These are phyloP conservation scores for Campoletis raptor DNA, from an alignment of 2,888 invertebrate species.

Conservation along the genomic window DNA sequence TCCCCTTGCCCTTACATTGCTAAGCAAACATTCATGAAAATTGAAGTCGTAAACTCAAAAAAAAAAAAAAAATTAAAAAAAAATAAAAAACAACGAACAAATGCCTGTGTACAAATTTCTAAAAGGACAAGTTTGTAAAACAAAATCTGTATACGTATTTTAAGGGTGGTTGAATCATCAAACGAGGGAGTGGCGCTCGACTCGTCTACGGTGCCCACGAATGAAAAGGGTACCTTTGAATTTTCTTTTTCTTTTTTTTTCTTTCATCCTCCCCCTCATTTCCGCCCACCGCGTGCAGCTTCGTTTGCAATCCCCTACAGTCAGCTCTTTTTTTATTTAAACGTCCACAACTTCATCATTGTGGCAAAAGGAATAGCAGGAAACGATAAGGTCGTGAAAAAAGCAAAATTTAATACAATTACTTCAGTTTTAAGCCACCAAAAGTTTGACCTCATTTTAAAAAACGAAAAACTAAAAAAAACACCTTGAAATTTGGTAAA, in stretches of 20 bases:
- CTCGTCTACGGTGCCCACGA: conserved; percentile 38
- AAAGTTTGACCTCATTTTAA: neutral
- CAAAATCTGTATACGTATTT: conserved; percentile 35
- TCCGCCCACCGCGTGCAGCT: neutral
- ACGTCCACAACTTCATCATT: neutral
- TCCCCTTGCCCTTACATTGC: neutral
- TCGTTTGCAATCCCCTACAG: neutral
- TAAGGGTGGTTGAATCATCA: conserved; percentile 26
- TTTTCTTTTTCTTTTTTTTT: conserved; percentile 15
- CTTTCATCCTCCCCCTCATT: conserved; percentile 15
- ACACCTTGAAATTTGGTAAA: too few relatives aligned
- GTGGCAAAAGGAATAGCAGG: neutral
- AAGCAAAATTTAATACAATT: neutral
- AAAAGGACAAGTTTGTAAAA: conserved; percentile 1
- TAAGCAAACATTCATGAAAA: conserved; percentile 17
- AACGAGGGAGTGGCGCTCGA: conserved; percentile 58
- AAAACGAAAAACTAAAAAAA: too few relatives aligned
- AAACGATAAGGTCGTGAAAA: neutral
- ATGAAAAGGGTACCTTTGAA: conserved; percentile 45
- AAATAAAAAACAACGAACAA: conserved; percentile 6
- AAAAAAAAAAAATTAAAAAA: neutral
- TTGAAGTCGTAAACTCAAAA: conserved; percentile 20
- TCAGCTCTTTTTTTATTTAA: neutral
- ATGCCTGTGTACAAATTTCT: neutral
- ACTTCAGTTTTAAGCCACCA: too few relatives aligned